Base-by-base conservation (phyloP, 2,797 vertebrate species). In the Myoxocephalus aenaeus region DNA sequence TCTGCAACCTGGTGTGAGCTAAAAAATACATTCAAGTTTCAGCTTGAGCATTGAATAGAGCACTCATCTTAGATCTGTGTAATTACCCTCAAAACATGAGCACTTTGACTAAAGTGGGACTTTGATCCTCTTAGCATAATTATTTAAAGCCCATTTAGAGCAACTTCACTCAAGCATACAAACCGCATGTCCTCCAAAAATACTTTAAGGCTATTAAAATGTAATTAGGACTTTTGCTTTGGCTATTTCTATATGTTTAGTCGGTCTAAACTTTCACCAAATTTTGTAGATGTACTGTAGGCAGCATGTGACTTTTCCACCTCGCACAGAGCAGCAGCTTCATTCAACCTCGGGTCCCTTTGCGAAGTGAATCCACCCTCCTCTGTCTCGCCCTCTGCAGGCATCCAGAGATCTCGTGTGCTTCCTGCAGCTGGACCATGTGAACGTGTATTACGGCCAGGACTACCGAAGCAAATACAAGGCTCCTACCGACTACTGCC, bases 391-490 rank as follows among this genome's bases (percentile, higher is more conserved):
- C 20, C 58, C 34, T 76, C 63, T 50, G 32, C 79, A 99, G 98
- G 96, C 97, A 2, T 99, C 97, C 4, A 95, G 98, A 87, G 98
- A 99, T 90, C 96, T 99, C 0, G 96, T 97, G 50, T 99, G 98
- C 91, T 99, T 99, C 90, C 95, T 99, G 20, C 98, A 99, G 90
- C 86, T 99, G 85, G 98, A 99, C 86, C 98, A 99, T 2, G 97
- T 99, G 13, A 99, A 98, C 29, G 96, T 99, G 79, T 99, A 99
- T 78, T 97, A 98, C 14, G 98, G 98, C 1, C 98, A 99, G 89
- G 97, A 99, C 89, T 99, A 98, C 90, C 96, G 97, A 82, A 98
- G 96, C 94, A 99, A 99, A 72, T 99, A 99, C 92, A 99, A 98
- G 92, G 97, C 98, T 64, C 98, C 98, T 1, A 98, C 97, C 3